phyloP scores from a whole-genome alignment of 2,113 vertebrate species.

The Dunckerocampus dactyliophorus region DNA sequence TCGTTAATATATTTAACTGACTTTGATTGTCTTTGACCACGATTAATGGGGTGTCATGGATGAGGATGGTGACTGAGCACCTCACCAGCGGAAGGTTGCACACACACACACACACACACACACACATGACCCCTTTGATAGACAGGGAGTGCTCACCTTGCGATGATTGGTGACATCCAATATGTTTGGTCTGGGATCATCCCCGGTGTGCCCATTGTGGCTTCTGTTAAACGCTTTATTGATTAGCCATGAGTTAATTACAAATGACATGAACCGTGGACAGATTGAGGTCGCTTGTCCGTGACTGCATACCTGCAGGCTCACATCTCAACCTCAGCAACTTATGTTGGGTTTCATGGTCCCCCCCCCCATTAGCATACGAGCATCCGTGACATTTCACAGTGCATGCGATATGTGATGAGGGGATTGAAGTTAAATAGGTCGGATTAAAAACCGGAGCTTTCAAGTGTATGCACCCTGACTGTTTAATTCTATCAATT shows the following conservation, averaged over 20 bases:
- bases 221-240: constrained; percentile 69
- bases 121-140: constrained; percentile 36
- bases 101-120: not conserved
- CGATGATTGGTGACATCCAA: constrained; percentile 66
- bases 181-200: constrained; percentile 64
- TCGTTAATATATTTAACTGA: not conserved
- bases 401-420: constrained; percentile 32
- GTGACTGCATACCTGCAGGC: constrained; percentile 24
- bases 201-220: constrained; percentile 58
- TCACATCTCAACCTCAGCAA: constrained; percentile 17
- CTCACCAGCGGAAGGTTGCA: not conserved
- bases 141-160: constrained; percentile 55
- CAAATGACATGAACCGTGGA: constrained; percentile 55
- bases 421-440: constrained; percentile 25
- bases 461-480: constrained; percentile 24
- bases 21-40: not conserved
- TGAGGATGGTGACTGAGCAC: not conserved
- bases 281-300: constrained; percentile 18
- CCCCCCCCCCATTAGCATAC: constrained; percentile 25
- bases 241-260: constrained; percentile 73
- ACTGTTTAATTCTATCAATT: constrained; percentile 42
- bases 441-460: constrained; percentile 37
- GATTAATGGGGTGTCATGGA: not conserved
- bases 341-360: constrained; percentile 23
- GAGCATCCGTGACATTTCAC: constrained; percentile 52